Evolutionary conservation across 2,888 invertebrate genomes (phyloP), one percentile per base, ranked within the genome.

Genomic region (Troilus luridus): DNA sequence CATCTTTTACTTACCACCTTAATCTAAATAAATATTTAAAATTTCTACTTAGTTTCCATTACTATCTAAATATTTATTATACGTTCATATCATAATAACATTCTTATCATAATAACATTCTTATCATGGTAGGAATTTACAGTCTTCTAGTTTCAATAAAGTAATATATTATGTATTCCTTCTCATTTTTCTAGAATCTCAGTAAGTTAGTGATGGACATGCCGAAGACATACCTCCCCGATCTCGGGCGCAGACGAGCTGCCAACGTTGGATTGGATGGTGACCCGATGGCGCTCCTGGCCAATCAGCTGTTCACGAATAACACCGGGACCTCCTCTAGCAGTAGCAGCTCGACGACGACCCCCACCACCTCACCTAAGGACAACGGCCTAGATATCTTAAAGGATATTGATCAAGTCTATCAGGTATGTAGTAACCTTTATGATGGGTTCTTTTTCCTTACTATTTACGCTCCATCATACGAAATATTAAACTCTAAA

Each of bases 371-470:
- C 24, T 90, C 88, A 11, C 90, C 90, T 0, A 91, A 91, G 17
- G 90, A 92, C 27, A 90, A 91, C 58, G 91, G 90, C 19, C 90
- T 92, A n/a, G 92, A 92, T 67, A 92, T 92, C 27, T 58, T 92
- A 54, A 92, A 92, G 27, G 91, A 91, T 81, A 92, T 92, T 17
- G 91, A 92, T 21, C 90, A 92, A 89, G 91, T 88, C 8, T 5
- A 27, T 77, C n/a, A 59, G 59, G 59, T 59, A 59, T 12, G 59
- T n/a, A n/a, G n/a, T n/a, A n/a, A n/a, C n/a, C n/a, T n/a, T n/a
- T n/a, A n/a, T n/a, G n/a, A n/a, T n/a, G n/a, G n/a, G n/a, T n/a
- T n/a, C n/a, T n/a, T n/a, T n/a, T n/a, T n/a, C n/a, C n/a, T n/a
- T n/a, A n/a, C n/a, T n/a, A n/a, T n/a, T n/a, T n/a, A n/a, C n/a